Conservation (phyloP, 2,888 invertebrate genomes). For the Hybos culiciformis region DNA sequence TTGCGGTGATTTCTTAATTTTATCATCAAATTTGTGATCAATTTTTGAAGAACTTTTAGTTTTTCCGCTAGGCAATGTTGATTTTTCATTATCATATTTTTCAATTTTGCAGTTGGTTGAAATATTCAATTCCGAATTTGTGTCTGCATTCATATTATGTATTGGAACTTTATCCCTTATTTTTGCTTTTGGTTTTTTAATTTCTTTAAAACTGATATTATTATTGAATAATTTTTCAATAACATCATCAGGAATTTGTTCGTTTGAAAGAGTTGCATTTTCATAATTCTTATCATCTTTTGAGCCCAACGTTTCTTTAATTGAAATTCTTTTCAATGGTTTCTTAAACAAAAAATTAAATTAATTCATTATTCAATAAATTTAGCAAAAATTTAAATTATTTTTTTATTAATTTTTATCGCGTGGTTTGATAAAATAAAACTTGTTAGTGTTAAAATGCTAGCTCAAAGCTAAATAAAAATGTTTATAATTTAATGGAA, state of each 20-base stretch:
- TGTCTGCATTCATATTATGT: conserved; percentile 4
- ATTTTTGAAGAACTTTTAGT: conserved; percentile 2
- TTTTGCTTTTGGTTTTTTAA: conserved; percentile 18
- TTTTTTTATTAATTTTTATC: too few species aligned
- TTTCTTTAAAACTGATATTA: conserved; percentile 24
- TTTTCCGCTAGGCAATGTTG: neutral
- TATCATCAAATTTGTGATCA: neutral
- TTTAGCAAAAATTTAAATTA: too few species aligned
- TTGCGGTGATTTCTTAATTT: neutral
- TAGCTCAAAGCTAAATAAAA: too few species aligned
- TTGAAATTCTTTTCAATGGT: conserved; percentile 23
- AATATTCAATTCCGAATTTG: neutral
- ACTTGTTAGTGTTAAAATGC: too few species aligned
- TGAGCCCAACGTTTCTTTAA: conserved; percentile 27
- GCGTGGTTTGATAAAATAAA: too few species aligned
- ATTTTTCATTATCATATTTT: neutral
- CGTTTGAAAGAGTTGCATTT: conserved; percentile 15
- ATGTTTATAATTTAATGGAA: too few species aligned
- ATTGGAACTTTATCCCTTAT: conserved; percentile 2
- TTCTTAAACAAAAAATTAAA: conserved; percentile 11
- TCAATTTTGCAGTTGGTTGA: neutral
- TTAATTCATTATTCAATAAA: too few species aligned
- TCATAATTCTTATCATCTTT: conserved; percentile 21
- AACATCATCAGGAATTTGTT: conserved; percentile 31
- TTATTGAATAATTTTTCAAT: conserved; percentile 34